Evolutionary conservation across 2,113 vertebrate species (phyloP).

Genomic region (Hippocampus mohnikei): DNA sequence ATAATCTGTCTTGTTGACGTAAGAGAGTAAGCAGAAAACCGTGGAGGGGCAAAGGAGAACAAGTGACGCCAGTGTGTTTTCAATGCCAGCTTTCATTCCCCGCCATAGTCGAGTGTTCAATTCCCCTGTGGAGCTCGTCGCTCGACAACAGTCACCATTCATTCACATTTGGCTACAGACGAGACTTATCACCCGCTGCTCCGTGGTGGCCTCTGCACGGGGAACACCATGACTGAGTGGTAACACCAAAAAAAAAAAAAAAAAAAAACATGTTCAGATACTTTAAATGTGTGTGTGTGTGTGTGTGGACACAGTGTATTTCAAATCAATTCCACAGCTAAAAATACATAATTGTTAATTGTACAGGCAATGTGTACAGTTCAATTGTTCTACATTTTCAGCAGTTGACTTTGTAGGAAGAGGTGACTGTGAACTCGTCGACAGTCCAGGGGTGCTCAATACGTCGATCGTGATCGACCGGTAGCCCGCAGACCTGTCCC

Average conservation of each 20-base stretch:
- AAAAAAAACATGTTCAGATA: too few species aligned
- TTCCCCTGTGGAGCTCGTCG: neutral
- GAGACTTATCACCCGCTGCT: neutral
- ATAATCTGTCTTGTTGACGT: slow-evolving; percentile 38
- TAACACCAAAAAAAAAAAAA: too few species aligned
- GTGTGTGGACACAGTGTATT: neutral
- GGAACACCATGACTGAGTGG: neutral
- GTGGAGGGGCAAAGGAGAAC: slow-evolving; percentile 6
- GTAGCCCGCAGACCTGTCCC: too few species aligned
- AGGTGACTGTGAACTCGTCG: too few species aligned
- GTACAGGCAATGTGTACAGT: neutral
- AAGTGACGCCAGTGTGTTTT: neutral
- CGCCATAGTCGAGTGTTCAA: neutral
- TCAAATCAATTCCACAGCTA: neutral
- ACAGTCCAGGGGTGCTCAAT: too few species aligned
- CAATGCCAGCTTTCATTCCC: neutral
- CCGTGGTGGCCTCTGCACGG: slow-evolving; percentile 3
- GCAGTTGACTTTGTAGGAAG: too few species aligned
- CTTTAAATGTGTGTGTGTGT: too few species aligned
- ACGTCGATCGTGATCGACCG: too few species aligned
- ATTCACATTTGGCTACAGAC: neutral
- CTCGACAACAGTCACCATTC: neutral
- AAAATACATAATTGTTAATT: neutral
- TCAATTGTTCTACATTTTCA: too few species aligned
- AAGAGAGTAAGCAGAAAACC: slow-evolving; percentile 18